Evolutionary conservation across 2,797 vertebrate species (phyloP).

Genomic region (Aratinga solstitialis): DNA sequence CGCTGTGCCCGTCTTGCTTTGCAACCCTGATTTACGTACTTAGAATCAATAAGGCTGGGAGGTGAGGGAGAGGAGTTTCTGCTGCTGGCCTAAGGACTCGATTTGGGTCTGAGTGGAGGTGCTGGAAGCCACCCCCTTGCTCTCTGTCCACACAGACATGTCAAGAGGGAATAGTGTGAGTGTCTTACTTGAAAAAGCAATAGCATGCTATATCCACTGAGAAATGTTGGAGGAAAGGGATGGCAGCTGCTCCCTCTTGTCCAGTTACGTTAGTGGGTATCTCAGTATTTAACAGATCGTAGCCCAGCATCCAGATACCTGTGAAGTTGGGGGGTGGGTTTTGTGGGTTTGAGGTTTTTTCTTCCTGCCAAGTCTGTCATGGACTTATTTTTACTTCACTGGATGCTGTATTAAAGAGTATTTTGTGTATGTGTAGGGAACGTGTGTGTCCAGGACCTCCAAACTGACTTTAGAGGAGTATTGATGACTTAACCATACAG

Average conservation of each 20-base stretch:
- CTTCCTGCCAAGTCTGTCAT: not conserved
- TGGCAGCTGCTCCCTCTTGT: not conserved
- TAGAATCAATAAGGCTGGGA: not conserved
- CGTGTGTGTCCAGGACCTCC: not conserved
- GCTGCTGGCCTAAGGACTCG: accelerated
- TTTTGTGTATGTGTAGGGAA: not conserved
- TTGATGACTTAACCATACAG: accelerated
- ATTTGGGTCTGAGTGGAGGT: too few relatives aligned
- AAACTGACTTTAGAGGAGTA: not conserved
- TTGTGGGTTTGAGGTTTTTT: not conserved
- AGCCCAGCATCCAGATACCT: not conserved
- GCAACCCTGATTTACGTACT: not conserved
- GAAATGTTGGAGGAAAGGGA: not conserved
- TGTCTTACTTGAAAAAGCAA: not conserved
- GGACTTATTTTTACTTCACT: not conserved
- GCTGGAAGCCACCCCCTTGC: not conserved
- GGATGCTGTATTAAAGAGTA: not conserved
- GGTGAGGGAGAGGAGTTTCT: not conserved
- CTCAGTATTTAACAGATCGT: not conserved
- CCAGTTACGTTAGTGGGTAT: not conserved
- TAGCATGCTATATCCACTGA: accelerated
- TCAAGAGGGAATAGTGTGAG: not conserved
- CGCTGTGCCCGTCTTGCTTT: not conserved
- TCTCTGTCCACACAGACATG: not conserved
- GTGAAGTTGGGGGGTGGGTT: accelerated